Percentiles rank a stretch among this genome's conserved stretches.
Conservation (phyloP, 1,140 invertebrate species). For the Druon quercuslanigerum region DNA sequence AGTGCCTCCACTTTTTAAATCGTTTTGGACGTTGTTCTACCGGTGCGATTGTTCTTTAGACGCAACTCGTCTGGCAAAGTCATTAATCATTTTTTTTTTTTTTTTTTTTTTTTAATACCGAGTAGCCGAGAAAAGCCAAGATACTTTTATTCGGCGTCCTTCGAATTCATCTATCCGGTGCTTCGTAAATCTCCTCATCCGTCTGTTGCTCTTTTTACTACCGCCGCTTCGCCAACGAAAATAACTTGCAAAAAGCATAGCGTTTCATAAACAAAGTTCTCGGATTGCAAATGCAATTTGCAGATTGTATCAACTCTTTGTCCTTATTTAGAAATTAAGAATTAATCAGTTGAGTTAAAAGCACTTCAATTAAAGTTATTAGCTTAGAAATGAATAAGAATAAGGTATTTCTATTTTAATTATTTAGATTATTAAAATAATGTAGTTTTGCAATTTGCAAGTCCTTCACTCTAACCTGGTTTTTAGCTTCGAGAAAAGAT, state of each 20-base stretch:
- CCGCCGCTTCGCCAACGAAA: neutral
- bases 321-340: neutral
- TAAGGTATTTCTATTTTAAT: no score
- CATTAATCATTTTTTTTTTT: conserved; percentile 3
- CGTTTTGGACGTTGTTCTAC: neutral
- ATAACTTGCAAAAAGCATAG: neutral
- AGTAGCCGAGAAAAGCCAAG: conserved; percentile 16
- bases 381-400: no score
- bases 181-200: conserved; percentile 15
- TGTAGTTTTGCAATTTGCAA: no score
- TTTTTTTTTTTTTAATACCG: neutral
- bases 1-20: neutral
- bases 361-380: no score
- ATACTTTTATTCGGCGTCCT: conserved; percentile 22
- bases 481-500: no score
- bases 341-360: neutral
- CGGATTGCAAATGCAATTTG: neutral
- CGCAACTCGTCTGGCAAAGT: conserved; percentile 1
- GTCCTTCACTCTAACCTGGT: no score
- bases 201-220: neutral
- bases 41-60: neutral
- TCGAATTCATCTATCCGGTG: conserved; percentile 14
- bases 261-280: neutral
- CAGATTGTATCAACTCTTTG: neutral
- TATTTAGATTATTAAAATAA: no score